Percentiles rank a stretch among this genome's conserved stretches.
Conservation (phyloP, 2,113 vertebrate species). For the Misgurnus anguillicaudatus region DNA sequence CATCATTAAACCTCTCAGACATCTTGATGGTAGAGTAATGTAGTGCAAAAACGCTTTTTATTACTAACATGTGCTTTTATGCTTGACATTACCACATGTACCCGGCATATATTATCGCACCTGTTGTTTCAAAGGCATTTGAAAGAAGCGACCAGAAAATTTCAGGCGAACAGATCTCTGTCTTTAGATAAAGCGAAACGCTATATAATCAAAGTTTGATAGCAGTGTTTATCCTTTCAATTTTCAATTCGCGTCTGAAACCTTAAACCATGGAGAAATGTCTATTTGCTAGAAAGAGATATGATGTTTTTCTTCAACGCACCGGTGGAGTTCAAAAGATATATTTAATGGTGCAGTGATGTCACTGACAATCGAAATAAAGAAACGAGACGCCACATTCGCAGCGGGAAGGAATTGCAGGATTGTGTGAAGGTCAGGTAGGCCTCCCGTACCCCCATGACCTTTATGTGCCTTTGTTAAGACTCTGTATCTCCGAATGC, state of each 20-base stretch:
- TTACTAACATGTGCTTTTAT: slow-evolving; percentile 20
- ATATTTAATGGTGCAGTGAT: slow-evolving; percentile 38
- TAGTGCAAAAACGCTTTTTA: slow-evolving; percentile 6
- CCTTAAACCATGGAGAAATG: background rate
- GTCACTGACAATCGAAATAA: slow-evolving; percentile 21
- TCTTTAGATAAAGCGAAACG: background rate
- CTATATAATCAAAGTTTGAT: slow-evolving; percentile 24
- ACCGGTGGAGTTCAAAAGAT: slow-evolving; percentile 35
- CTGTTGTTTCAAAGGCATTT: slow-evolving; percentile 24
- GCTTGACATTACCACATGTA: slow-evolving; percentile 25
- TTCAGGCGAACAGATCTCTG: background rate
- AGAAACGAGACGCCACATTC: slow-evolving; percentile 20
- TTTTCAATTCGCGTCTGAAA: slow-evolving; percentile 4
- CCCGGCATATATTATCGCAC: slow-evolving; percentile 1
- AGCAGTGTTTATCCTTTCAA: slow-evolving; percentile 34
- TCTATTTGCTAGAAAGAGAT: slow-evolving; percentile 16
- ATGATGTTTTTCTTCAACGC: background rate
- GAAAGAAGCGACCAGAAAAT: slow-evolving; percentile 12
- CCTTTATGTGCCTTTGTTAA: slow-evolving; percentile 29
- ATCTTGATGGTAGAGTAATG: slow-evolving; percentile 34
- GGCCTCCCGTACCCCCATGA: slow-evolving; percentile 26
- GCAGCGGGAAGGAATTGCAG: slow-evolving; percentile 34
- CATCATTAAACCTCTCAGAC: slow-evolving; percentile 37
- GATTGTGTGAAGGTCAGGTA: slow-evolving; percentile 43
- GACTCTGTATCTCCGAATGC: slow-evolving; percentile 10